Evolutionary conservation across 2,113 vertebrate genomes (phyloP).

Genomic region (Lontra canadensis): DNA sequence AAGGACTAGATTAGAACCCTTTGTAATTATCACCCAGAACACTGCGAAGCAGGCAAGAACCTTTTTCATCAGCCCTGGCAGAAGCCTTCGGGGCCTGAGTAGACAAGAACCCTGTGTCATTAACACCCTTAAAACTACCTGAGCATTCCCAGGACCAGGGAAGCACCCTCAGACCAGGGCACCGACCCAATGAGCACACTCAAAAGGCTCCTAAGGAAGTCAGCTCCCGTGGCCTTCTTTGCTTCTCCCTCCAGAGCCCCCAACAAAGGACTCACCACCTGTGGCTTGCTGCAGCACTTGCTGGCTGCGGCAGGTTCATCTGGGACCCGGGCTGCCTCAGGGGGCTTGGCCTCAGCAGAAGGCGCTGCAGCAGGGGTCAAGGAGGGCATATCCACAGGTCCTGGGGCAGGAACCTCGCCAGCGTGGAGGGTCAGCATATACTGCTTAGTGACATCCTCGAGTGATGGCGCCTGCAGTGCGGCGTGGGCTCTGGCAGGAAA

Average conservation of each 20-base stretch:
- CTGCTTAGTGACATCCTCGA: constrained; percentile 93
- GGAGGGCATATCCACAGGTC: constrained; percentile 81
- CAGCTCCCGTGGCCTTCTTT: not conserved
- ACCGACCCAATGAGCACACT: not conserved
- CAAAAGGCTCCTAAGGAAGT: not conserved
- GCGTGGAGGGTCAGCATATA: constrained; percentile 88
- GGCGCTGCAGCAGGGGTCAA: constrained; percentile 80
- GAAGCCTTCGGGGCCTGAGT: not conserved
- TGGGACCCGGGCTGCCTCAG: constrained; percentile 79
- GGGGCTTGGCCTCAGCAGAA: constrained; percentile 80
- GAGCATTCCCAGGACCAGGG: not conserved
- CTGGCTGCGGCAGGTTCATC: constrained; percentile 82
- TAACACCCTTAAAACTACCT: not conserved
- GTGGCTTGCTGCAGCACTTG: constrained; percentile 90
- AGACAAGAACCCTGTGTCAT: not conserved
- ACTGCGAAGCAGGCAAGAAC: not conserved
- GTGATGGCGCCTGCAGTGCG: constrained; percentile 83
- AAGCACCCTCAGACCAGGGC: not conserved
- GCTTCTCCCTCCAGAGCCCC: not conserved
- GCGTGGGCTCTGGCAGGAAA: constrained; percentile 77
- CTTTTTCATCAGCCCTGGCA: not conserved
- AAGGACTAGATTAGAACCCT: not conserved
- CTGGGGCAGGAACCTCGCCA: constrained; percentile 78
- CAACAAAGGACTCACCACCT: constrained; percentile 92
- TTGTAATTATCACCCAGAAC: not conserved